phyloP scores from a whole-genome alignment of 2,113 vertebrate species.

The Eurystomus gularis region DNA sequence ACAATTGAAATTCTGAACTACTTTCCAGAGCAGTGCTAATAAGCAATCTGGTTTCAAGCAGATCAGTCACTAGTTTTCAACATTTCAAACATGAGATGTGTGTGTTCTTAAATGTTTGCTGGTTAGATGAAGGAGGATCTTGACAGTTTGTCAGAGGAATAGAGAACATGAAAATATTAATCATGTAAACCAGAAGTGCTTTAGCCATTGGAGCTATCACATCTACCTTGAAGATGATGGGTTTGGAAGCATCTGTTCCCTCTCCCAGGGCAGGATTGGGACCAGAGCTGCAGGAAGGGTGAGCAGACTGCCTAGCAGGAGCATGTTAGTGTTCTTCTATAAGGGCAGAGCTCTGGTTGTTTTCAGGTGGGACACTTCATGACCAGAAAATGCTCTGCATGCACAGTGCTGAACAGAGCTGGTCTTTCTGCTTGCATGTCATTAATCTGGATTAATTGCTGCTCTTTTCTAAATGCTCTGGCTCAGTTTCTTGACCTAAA shows the following conservation, averaged over 20 bases:
- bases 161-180: not conserved
- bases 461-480: not conserved
- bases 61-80: not conserved
- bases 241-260: not conserved
- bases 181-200: not conserved
- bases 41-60: not conserved
- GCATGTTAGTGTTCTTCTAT: rapidly evolving
- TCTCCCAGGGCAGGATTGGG: not conserved
- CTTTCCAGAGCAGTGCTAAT: not conserved
- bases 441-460: not conserved
- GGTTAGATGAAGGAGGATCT: not conserved
- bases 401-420: not conserved
- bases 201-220: not conserved
- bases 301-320: not conserved
- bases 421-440: not conserved
- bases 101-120: not conserved
- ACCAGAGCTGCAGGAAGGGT: not conserved
- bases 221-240: not conserved
- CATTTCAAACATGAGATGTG: not conserved
- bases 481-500: not conserved
- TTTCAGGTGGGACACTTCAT: not conserved
- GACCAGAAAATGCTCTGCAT: not conserved
- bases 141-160: not conserved
- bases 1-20: not conserved
- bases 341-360: not conserved